Evolutionary conservation across 2,113 vertebrate genomes (phyloP).

Genomic region (Sapayoa aenigma): DNA sequence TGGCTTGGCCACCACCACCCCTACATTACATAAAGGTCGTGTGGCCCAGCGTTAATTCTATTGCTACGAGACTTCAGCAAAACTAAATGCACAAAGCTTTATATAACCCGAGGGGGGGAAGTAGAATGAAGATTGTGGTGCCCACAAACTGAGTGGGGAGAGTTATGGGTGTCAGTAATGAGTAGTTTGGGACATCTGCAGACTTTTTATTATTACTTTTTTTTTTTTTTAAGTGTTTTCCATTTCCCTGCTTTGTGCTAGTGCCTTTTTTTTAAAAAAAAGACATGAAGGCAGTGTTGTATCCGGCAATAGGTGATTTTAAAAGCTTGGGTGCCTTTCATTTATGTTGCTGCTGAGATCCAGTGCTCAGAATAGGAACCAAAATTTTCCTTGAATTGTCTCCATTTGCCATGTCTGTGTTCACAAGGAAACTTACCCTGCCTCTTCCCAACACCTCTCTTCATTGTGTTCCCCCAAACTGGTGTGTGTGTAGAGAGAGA

Average conservation of each 20-base stretch:
- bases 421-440: not conserved
- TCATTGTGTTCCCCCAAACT: not conserved
- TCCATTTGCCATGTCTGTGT: not conserved
- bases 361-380: not conserved
- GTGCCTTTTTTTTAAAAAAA: not conserved
- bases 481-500: not conserved
- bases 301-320: not conserved
- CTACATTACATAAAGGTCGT: not conserved
- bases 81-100: not conserved
- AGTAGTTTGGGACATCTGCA: slow-evolving; percentile 50
- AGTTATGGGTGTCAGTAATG: not conserved
- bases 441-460: not conserved
- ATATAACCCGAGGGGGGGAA: not conserved
- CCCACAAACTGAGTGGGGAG: slow-evolving; percentile 12
- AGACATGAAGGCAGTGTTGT: not conserved
- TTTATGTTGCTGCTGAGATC: not conserved
- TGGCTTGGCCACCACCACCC: not conserved
- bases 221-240: not conserved
- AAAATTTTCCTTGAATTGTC: not conserved
- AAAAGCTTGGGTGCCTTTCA: not conserved
- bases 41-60: not conserved
- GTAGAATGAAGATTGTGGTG: not conserved
- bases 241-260: not conserved
- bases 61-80: not conserved
- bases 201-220: not conserved